These are phyloP conservation scores for Crossoptilon crossoptilon DNA, from an alignment of 2,797 vertebrate genomes.

Conservation along the genomic window DNA sequence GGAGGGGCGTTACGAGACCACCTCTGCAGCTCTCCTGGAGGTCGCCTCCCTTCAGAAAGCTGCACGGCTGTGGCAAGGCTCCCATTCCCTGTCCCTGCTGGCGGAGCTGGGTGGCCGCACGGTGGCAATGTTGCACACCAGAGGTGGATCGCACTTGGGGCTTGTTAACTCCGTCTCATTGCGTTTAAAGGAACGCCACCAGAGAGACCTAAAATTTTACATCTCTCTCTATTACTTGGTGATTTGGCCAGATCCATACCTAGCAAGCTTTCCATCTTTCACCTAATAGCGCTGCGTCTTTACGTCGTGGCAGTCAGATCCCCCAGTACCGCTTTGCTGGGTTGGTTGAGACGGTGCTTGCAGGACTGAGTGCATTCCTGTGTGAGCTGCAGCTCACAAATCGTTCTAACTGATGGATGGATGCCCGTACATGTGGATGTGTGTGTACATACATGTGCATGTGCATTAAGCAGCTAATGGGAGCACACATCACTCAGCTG, in stretches of 20 bases:
- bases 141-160: background rate
- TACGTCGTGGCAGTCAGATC: background rate
- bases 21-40: background rate
- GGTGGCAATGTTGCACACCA: conserved; percentile 69
- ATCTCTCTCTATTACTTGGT: background rate
- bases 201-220: background rate
- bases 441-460: background rate
- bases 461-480: background rate
- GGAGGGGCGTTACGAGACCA: background rate
- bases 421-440: background rate
- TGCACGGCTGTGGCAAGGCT: rapidly evolving
- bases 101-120: background rate
- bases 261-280: background rate
- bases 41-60: background rate
- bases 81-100: background rate
- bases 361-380: background rate
- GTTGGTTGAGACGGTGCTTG: background rate
- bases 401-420: background rate
- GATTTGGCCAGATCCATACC: background rate
- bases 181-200: background rate
- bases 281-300: background rate
- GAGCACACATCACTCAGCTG: background rate
- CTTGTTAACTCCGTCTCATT: background rate
- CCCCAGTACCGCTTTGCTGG: background rate
- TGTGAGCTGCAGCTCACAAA: background rate